Evolutionary conservation across 2,113 vertebrate species (phyloP).

Genomic region (Plectropomus leopardus): DNA sequence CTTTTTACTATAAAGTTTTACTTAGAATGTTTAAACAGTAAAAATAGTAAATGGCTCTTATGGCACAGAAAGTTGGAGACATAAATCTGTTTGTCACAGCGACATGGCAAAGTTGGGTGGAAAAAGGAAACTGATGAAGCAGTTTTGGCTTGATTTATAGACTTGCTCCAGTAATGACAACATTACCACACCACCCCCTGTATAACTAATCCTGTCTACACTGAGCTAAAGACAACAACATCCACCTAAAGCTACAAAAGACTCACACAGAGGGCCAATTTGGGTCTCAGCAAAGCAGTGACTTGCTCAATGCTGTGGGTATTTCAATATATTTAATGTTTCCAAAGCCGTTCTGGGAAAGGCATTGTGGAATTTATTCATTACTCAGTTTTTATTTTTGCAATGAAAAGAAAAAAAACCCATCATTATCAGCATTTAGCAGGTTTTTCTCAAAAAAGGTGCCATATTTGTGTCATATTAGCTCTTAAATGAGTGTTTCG

Average conservation of each 20-base stretch:
- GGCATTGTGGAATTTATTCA: constrained; percentile 37
- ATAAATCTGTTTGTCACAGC: not conserved
- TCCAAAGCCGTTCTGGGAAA: constrained; percentile 45
- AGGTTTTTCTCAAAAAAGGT: constrained; percentile 2
- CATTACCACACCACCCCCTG: constrained; percentile 30
- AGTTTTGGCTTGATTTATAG: constrained; percentile 23
- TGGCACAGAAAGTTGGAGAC: not conserved
- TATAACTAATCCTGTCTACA: constrained; percentile 32
- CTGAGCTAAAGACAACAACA: constrained; percentile 30
- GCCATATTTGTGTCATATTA: constrained; percentile 25
- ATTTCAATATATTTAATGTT: constrained; percentile 35
- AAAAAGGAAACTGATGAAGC: not conserved
- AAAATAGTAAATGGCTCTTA: not conserved
- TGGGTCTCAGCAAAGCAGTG: constrained; percentile 10
- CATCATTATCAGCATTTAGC: constrained; percentile 12
- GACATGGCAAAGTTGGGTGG: not conserved
- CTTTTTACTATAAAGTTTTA: not conserved
- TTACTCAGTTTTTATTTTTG: constrained; percentile 26
- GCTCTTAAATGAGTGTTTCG: constrained; percentile 23
- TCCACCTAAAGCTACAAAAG: constrained; percentile 37
- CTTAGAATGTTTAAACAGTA: not conserved
- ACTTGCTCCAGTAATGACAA: constrained; percentile 20
- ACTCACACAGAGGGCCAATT: constrained; percentile 27
- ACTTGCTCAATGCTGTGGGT: constrained; percentile 2
- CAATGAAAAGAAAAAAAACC: constrained; percentile 2